These are phyloP conservation scores for Drosophila mulleri DNA, from an alignment of 2,888 invertebrate species.

Conservation along the genomic window DNA sequence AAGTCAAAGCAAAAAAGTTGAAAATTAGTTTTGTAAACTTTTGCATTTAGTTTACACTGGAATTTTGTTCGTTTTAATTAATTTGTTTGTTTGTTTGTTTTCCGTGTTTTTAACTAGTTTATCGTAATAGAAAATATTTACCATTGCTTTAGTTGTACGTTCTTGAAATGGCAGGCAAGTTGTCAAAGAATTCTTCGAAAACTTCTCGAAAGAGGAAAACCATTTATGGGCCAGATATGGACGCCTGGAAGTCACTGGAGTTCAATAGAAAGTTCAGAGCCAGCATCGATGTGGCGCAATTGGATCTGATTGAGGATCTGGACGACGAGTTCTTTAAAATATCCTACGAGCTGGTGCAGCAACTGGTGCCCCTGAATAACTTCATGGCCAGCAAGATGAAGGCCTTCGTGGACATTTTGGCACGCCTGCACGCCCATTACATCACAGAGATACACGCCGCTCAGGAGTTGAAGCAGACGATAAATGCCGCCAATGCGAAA, in stretches of 20 bases:
- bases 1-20: neutral
- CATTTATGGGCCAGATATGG: neutral
- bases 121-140: neutral
- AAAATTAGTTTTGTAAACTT: neutral
- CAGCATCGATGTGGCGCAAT: slow-evolving; percentile 58
- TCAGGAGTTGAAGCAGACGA: slow-evolving; percentile 44
- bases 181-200: neutral
- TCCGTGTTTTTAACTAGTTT: slow-evolving; percentile 7
- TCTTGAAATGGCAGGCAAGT: neutral
- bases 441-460: slow-evolving; percentile 47
- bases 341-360: slow-evolving; percentile 62
- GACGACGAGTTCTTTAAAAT: slow-evolving; percentile 75
- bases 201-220: neutral
- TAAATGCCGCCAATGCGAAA: slow-evolving; percentile 72
- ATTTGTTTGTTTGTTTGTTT: slow-evolving; percentile 1
- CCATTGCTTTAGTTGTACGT: neutral
- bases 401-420: slow-evolving; percentile 72
- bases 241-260: accelerated
- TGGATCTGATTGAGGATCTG: slow-evolving; percentile 75
- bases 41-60: slow-evolving; percentile 32
- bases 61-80: slow-evolving; percentile 28
- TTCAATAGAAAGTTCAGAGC: slow-evolving; percentile 24
- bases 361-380: slow-evolving; percentile 54
- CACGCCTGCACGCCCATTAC: slow-evolving; percentile 72
- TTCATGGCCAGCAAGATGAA: slow-evolving; percentile 76